Evolutionary conservation across 2,113 vertebrate species (phyloP), one percentile per base, ranked within the genome.

Genomic region (Tonatia bakeri): DNA sequence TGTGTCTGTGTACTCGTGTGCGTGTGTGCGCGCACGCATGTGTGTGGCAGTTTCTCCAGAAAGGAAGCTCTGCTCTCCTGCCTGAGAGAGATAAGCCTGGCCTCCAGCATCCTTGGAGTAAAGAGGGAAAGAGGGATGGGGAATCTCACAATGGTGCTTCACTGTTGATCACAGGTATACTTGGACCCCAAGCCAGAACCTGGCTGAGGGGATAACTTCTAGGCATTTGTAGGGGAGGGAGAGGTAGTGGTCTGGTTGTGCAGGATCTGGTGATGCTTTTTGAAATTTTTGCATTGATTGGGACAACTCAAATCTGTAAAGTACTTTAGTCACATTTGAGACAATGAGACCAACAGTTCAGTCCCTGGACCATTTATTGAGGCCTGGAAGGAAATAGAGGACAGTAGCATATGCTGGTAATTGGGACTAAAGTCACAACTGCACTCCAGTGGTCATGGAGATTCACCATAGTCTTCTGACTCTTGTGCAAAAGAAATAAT

Each of bases 321-420:
- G 31, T 87, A 33, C 36, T 83, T 96, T 77, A 43, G 36, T 67
- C 36, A 82, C 54, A 95, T 85, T 94, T 87, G 92, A 83, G 31
- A 69, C 24, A 81, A 22, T 86, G 86, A 77, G 14, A 14, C n/a
- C 43, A 79, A 7, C 64, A 77, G 52, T 33, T 70, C 59, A 65
- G 0, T 76, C 4, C 43, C 65, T 65, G 43, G 33, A n/a, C 70
- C 72, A 45, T 83, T 65, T 54, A 6, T n/a, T 77, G 40, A 96
- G 31, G 36, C 47, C 59, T 90, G 54, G 50, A 95, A 81, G 65
- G 83, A 52, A 72, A 31, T 24, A 76, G n/a, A 47, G 28, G 28
- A 38, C 19, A 72, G 31, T 69, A 75, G 13, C 36, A 76, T 61
- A 56, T 4, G 80, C 11, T 64, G 10, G 38, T 56, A 56, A 75